These are phyloP conservation scores for Hyla sarda DNA, from an alignment of 2,113 vertebrate species.

Conservation along the genomic window DNA sequence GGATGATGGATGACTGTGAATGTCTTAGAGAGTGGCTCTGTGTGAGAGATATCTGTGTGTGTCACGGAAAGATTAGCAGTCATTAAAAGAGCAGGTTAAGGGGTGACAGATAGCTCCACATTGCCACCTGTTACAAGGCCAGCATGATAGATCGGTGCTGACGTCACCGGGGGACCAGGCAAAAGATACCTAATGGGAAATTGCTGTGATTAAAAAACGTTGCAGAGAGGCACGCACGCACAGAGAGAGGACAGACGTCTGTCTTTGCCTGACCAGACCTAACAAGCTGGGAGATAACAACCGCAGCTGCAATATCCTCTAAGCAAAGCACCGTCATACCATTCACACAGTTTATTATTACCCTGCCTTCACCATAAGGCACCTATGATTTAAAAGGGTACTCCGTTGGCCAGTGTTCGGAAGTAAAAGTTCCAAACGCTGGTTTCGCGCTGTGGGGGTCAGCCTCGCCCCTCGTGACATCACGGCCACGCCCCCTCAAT, in stretches of 20 bases:
- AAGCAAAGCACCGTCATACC: neutral
- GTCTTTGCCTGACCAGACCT: neutral
- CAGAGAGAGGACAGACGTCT: neutral
- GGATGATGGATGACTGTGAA: slow-evolving; percentile 1
- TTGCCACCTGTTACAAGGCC: slow-evolving; percentile 35
- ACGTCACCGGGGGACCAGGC: neutral
- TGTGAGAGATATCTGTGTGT: slow-evolving; percentile 32
- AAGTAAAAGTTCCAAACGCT: too few species aligned
- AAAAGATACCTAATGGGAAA: slow-evolving; percentile 23
- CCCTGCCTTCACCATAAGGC: neutral
- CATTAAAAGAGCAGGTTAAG: slow-evolving; percentile 43
- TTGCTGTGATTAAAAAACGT: neutral
- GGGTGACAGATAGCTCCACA: slow-evolving; percentile 36
- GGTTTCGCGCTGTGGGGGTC: too few species aligned
- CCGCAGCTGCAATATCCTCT: neutral
- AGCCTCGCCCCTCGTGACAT: too few species aligned
- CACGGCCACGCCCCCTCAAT: too few species aligned
- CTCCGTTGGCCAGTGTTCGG: too few species aligned
- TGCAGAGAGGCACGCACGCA: neutral
- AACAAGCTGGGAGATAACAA: neutral
- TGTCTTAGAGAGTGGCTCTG: neutral
- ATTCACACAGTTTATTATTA: slow-evolving; percentile 15
- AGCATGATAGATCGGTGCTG: slow-evolving; percentile 14
- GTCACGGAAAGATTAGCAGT: slow-evolving; percentile 40
- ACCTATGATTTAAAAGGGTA: neutral